Conservation (phyloP, 2,888 invertebrate genomes). For the Eilema caniola region DNA sequence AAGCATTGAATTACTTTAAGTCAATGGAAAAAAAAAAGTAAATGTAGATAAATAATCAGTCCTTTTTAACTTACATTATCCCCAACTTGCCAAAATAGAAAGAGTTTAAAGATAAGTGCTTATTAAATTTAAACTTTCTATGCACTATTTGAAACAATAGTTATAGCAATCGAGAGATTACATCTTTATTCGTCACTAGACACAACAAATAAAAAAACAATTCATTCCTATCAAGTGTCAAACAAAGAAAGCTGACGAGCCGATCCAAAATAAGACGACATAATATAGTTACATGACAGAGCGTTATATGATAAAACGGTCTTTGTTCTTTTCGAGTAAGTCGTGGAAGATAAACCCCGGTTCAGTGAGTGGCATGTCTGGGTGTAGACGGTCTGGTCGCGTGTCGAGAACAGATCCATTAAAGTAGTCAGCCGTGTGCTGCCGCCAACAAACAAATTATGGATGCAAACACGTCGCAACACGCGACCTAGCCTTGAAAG, state of each 20-base stretch:
- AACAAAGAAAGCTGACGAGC: constrained; percentile 35
- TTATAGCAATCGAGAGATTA: neutral
- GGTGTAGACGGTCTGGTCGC: constrained; percentile 62
- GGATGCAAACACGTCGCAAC: constrained; percentile 85
- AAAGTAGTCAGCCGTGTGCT: constrained; percentile 81
- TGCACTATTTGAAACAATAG: neutral
- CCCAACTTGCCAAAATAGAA: neutral
- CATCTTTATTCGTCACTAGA: constrained; percentile 18
- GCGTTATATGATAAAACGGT: constrained; percentile 25
- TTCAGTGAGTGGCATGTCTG: constrained; percentile 64
- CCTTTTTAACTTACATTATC: no score
- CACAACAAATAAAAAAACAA: constrained; percentile 22
- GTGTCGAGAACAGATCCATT: constrained; percentile 80
- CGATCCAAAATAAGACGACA: constrained; percentile 24
- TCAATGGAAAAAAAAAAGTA: no score
- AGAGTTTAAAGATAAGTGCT: neutral
- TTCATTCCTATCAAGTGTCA: constrained; percentile 27
- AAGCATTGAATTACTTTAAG: no score
- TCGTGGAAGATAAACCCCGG: constrained; percentile 55
- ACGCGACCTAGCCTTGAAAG: constrained; percentile 82
- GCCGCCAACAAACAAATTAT: constrained; percentile 86
- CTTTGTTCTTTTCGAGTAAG: constrained; percentile 60
- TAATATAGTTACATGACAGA: constrained; percentile 32
- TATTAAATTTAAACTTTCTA: neutral
- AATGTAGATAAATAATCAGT: no score